Base-by-base conservation (phyloP, 2,888 invertebrate species). In the Leuctra nigra region DNA sequence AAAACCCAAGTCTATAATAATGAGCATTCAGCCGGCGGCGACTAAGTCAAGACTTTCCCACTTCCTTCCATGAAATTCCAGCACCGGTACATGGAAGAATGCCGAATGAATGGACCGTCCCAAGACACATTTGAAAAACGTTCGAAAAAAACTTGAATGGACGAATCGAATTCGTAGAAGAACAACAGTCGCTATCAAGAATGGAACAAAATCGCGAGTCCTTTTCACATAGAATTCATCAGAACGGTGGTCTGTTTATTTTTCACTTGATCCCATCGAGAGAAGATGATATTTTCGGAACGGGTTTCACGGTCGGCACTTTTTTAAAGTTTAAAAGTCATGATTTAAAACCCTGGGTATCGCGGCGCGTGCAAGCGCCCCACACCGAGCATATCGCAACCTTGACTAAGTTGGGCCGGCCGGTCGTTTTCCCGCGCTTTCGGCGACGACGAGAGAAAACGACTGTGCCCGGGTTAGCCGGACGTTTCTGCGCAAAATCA, bases 391-490 rank as follows among this genome's bases (percentile, higher is more conserved):
- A 35, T 50, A 50, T 9, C 35, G 16, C 47, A 50, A 33, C 50
- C 50, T 50, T 50, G 50, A 39, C 38, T 35, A n/a, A n/a, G n/a
- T n/a, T n/a, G 38, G 22, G 14, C 24, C 50, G 44, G 46, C 50
- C 41, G 46, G 38, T 47, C 53, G 39, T 52, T 53, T 44, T 50
- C 50, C 50, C 50, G 50, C 50, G 50, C 50, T 50, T 56, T 53
- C 53, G 24, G 11, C 29, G 6, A 29, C 29, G 7, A 29, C 44
- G 54, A 39, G 44, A 54, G 20, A 38, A 29, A 20, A 35, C 46
- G 46, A 14, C 55, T 16, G n/a, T 35, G 41, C 41, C 41, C 41
- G 41, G 41, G 41, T 13, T 25, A 46, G 54, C 44, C 23, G 24
- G 55, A 46, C 55, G 55, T 46, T 48, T 47, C 16, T 48, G 20